phyloP scores from a whole-genome alignment of 1,140 invertebrate genomes.

The Idris sp. region DNA sequence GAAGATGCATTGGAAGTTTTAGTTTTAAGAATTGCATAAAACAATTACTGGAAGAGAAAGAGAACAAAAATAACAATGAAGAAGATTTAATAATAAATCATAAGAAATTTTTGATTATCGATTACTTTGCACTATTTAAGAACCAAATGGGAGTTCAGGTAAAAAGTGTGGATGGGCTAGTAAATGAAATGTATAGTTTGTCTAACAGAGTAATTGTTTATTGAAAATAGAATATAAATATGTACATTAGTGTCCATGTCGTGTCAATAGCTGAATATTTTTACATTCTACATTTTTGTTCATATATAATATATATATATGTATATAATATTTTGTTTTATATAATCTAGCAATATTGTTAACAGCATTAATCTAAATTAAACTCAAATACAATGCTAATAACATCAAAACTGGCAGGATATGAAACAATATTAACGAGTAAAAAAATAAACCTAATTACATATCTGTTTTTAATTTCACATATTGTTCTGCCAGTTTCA shows the following conservation, averaged over 20 bases:
- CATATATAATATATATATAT: no score
- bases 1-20: no score
- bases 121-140: no score
- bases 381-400: slow-evolving; percentile 32
- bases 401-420: slow-evolving; percentile 29
- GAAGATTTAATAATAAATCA: no score
- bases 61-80: no score
- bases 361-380: slow-evolving; percentile 46
- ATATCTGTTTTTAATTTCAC: no score
- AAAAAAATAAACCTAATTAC: no score
- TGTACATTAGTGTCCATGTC: slow-evolving; percentile 77
- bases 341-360: slow-evolving; percentile 40
- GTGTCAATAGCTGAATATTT: slow-evolving; percentile 76
- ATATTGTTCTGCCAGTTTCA: slow-evolving; percentile 19
- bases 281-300: slow-evolving; percentile 33
- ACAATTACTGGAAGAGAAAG: no score
- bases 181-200: slow-evolving; percentile 77
- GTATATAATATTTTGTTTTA: slow-evolving; percentile 11
- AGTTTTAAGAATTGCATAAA: no score
- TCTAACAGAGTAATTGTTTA: slow-evolving; percentile 77
- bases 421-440: not conserved
- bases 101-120: no score
- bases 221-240: slow-evolving; percentile 76
- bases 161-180: slow-evolving; percentile 60
- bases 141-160: not conserved